Base-by-base conservation (phyloP, 2,888 invertebrate genomes). In the Phragmatobia fuliginosa region DNA sequence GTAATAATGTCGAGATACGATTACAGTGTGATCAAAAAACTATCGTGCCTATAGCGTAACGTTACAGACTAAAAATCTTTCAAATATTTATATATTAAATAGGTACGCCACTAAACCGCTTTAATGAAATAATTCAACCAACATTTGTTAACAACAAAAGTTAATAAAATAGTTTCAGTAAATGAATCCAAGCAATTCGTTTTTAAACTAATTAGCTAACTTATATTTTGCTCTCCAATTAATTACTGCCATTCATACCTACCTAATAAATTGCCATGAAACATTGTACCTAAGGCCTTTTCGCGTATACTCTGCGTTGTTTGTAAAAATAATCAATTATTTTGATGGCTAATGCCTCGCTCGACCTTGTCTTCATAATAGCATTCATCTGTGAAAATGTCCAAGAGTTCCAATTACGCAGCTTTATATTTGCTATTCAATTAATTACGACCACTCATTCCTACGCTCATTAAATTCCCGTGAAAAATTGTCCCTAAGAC, bases 321-420 rank as follows among this genome's bases (percentile, higher is more conserved):
- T 36, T 36, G 36, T 36, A 36, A n/a, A 77, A 78, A 74, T 32
- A 76, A 80, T 68, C 76, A 66, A 76, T 78, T 75, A 77, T 74
- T 74, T 64, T 75, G 58, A 74, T 75, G 69, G 79, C 31, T 70
- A 66, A 59, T 68, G 68, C 63, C 70, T 67, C 67, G 71, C 63
- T 31, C 66, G 80, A 77, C 77, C 82, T 83, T 78, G 81, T 67
- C 74, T 74, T 28, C 36, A 64, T 74, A 73, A 78, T 67, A 73
- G 66, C 75, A 76, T 71, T 71, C 70, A 71, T 81, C 80, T 78
- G 79, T 83, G 72, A 79, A 76, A 75, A 49, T 49, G 2, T n/a
- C 10, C 49, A 49, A 49, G 10, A 49, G n/a, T 49, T 49, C n/a
- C n/a, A 49, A n/a, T 49, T 11, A 59, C 63, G 59, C 33, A 41